Percentiles rank a stretch among this genome's conserved stretches.
Evolutionary conservation across 2,797 vertebrate species (phyloP).

Genomic region (Acipenser ruthenus): DNA sequence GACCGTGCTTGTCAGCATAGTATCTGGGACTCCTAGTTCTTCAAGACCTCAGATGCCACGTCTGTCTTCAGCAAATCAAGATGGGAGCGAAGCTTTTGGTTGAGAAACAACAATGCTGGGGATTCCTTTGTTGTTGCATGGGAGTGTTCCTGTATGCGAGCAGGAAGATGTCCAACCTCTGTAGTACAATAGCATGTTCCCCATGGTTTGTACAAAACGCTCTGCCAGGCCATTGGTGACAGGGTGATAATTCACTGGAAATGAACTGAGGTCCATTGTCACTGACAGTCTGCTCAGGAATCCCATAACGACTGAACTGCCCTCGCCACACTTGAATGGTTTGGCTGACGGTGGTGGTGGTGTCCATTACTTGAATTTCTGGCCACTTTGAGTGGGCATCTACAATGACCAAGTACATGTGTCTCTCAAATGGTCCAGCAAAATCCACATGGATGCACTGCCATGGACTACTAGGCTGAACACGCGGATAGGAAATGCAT

Average conservation of each 20-base stretch:
- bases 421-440: constrained; percentile 1
- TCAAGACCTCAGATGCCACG: no score
- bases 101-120: no score
- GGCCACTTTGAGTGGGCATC: constrained; percentile 3
- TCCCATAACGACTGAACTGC: constrained; percentile 5
- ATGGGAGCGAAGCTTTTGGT: no score
- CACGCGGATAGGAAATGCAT: neutral
- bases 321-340: constrained; percentile 1
- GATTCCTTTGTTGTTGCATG: constrained; percentile 4
- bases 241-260: neutral
- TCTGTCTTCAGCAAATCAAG: no score
- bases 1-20: no score
- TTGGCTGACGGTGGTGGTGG: neutral
- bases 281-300: neutral
- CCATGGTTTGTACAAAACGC: constrained; percentile 1
- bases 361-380: constrained; percentile 5
- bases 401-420: constrained; percentile 2
- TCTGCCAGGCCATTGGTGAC: constrained; percentile 6
- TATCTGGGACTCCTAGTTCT: no score
- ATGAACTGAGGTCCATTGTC: constrained; percentile 8
- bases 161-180: neutral
- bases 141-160: constrained; percentile 4
- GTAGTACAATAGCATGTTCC: neutral
- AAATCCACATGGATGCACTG: constrained; percentile 6
- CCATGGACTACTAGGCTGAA: neutral